Evolutionary conservation across 2,888 invertebrate genomes (phyloP), one percentile per base, ranked within the genome.

Genomic region (Clostera curtula): DNA sequence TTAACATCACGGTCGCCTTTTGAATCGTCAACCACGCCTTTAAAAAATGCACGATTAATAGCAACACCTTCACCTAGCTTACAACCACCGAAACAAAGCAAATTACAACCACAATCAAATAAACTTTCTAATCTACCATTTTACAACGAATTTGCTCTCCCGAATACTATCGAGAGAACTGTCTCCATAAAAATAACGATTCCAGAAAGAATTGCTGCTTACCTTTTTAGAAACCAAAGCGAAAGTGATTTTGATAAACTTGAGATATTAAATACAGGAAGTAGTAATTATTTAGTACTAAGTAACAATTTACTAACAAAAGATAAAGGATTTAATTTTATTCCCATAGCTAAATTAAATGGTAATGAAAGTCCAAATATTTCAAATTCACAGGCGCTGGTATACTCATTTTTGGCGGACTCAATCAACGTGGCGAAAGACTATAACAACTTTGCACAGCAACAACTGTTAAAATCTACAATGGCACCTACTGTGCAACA

Each of bases 331-430:
- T 54, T 60, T 7, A 68, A 51, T 30, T 66, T 71, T 27, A 68
- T 74, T 29, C 74, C 80, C 0, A 61, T 82, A n/a, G 79, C 72
- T 4, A 76, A 68, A 54, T 40, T 77, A 24, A 57, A 63, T 14
- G 57, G 57, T 34, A 64, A 66, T 62, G 71, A 74, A 63, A 61
- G 61, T 37, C 49, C 64, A 27, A 72, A 71, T 37, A 49, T 77
- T 72, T 82, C 80, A 62, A 58, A 73, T 82, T 79, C 83, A 65
- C 82, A 82, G 75, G 79, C 75, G 34, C 51, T 82, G 60, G 77
- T 79, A 56, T 75, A 75, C 49, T 77, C 77, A 11, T 64, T 82
- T 40, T 57, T 83, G 55, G 69, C 76, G 27, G 79, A 80, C 49
- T 80, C 83, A 14, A 63, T 82, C 31, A 82, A 80, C 43, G 64